Evolutionary conservation across 2,797 vertebrate genomes (phyloP).

Genomic region (Erethizon dorsatum): DNA sequence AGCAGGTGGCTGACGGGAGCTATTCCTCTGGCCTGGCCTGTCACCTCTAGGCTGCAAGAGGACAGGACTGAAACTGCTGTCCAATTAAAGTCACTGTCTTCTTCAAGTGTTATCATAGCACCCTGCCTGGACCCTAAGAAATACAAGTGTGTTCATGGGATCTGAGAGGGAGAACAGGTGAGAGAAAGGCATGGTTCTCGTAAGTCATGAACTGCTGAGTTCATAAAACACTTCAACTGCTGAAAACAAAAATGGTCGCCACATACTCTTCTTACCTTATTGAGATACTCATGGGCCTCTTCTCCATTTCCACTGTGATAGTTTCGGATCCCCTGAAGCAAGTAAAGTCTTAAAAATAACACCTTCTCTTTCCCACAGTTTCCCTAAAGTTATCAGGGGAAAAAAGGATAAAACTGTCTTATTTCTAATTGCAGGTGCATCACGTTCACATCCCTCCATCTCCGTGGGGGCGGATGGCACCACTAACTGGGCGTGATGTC

Average conservation of each 20-base stretch:
- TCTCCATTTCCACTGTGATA: constrained; percentile 93
- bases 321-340: constrained; percentile 95
- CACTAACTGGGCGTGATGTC: rapidly evolving
- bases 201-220: neutral
- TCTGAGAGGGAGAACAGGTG: rapidly evolving
- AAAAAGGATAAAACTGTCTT: constrained; percentile 36
- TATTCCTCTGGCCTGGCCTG: neutral
- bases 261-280: constrained; percentile 89
- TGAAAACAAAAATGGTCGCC: neutral
- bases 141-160: neutral
- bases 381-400: constrained; percentile 89
- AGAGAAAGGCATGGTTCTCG: neutral
- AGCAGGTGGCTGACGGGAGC: neutral
- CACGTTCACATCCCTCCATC: neutral
- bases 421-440: neutral
- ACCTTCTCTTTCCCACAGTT: constrained; percentile 97
- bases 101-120: neutral
- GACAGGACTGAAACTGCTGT: neutral
- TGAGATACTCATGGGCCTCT: constrained; percentile 91
- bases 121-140: neutral
- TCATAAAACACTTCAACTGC: neutral
- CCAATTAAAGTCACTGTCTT: neutral
- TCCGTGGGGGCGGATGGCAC: neutral
- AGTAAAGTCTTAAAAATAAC: constrained; percentile 95
- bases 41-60: neutral